Evolutionary conservation across 2,797 vertebrate genomes (phyloP), one percentile per base, ranked within the genome.

Genomic region (Thripadectes ignobilis): DNA sequence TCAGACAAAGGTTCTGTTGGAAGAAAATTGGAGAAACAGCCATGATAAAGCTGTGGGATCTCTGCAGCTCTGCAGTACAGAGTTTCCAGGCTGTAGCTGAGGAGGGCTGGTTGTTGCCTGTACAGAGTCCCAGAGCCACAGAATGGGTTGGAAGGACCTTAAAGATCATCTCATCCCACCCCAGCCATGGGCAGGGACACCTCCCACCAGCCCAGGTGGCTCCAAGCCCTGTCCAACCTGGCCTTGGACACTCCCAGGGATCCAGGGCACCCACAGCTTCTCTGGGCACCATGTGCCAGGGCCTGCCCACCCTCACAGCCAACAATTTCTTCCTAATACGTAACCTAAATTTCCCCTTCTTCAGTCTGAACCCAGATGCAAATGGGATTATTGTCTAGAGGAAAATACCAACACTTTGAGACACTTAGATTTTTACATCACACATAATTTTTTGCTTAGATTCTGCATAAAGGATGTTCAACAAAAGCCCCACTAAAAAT

Each of bases 1-100:
- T 88, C 85, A 88, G 58, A 92, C 39, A 77, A 62, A 93, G 23
- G 51, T 93, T 88, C 88, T 82, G 45, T 57, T 82, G 67, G 63
- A 84, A 81, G 46, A 79, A 89, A 96, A 94, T 8, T 29, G 78
- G 74, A 78, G n/a, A 23, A 75, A 90, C n/a, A 55, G 68, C 75
- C 61, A 71, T 43, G 84, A 10, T 27, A 51, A 85, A 91, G 57
- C 54, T 51, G 4, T 11, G n/a, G n/a, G 65, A 54, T 83, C 38
- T 74, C 41, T 26, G 29, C 2, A 92, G 80, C n/a, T 38, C 68
- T 74, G 68, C 32, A 58, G 26, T 32, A 72, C 20, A 61, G 65
- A 87, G 30, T 39, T 79, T 51, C 54, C 45, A 85, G 46, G 5
- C n/a, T 77, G 52, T n/a, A 84, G 30, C n/a, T 69, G 19, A 49